A percentile compares a stretch with the other conserved stretches of the same genome.
Conservation (phyloP, 1,140 invertebrate species). For the Anastatus disparis region DNA sequence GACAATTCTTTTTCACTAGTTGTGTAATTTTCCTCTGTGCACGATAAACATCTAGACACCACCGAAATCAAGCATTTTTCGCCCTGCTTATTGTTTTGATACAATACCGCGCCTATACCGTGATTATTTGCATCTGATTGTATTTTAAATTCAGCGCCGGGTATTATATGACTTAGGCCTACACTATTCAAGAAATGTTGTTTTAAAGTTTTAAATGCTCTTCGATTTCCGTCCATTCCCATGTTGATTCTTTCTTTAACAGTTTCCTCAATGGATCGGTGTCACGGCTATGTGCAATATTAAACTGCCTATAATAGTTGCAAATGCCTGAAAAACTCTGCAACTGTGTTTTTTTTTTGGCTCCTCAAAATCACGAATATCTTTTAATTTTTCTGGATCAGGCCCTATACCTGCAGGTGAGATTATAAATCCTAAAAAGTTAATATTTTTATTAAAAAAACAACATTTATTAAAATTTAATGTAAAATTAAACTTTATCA, state of each 20-base stretch:
- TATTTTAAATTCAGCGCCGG: slow-evolving; percentile 13
- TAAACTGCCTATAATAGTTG: slow-evolving; percentile 37
- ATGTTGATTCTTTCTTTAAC: slow-evolving; percentile 19
- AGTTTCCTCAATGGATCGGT: slow-evolving; percentile 27
- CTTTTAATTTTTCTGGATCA: slow-evolving; percentile 24
- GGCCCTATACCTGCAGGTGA: slow-evolving; percentile 20
- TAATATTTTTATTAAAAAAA: slow-evolving; percentile 33
- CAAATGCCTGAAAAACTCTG: slow-evolving; percentile 42
- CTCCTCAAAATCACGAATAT: slow-evolving; percentile 34
- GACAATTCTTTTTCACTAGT: slow-evolving; percentile 29
- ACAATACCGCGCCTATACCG: slow-evolving; percentile 15
- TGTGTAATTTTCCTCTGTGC: slow-evolving; percentile 12
- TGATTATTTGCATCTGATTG: slow-evolving; percentile 41
- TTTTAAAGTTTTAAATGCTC: slow-evolving; percentile 31
- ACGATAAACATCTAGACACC: slow-evolving; percentile 5
- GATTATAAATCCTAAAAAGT: slow-evolving; percentile 42
- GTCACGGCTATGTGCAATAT: slow-evolving; percentile 2
- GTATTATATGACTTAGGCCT: slow-evolving; percentile 22
- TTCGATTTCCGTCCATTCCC: slow-evolving; percentile 12
- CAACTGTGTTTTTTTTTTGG: slow-evolving; percentile 37
- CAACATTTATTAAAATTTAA: slow-evolving; percentile 41
- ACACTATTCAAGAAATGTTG: slow-evolving; percentile 23
- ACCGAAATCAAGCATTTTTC: background rate
- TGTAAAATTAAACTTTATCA: slow-evolving; percentile 41
- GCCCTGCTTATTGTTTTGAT: slow-evolving; percentile 4